A percentile compares a stretch with the other conserved stretches of the same genome.
Evolutionary conservation across 2,888 invertebrate species (phyloP).

Genomic region (Cheilosia scutellata): DNA sequence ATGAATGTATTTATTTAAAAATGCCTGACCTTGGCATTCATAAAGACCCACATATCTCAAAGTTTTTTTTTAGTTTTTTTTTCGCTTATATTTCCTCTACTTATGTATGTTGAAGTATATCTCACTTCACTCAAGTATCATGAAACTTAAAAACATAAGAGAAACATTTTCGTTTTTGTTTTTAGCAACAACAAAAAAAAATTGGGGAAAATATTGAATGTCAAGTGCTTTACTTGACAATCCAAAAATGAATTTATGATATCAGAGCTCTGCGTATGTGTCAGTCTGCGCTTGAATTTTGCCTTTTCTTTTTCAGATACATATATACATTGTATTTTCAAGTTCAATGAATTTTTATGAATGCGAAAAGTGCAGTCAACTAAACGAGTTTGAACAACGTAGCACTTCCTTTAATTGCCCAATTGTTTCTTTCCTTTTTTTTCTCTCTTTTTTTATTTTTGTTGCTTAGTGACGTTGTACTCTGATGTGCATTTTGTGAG

Average conservation of each 20-base stretch:
- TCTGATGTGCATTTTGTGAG: slow-evolving; percentile 7
- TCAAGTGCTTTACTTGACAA: slow-evolving; percentile 59
- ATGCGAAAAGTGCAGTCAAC: slow-evolving; percentile 58
- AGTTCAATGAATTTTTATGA: slow-evolving; percentile 56
- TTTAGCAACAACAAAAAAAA: slow-evolving; percentile 2
- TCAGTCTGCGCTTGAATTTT: slow-evolving; percentile 6
- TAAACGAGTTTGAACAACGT: slow-evolving; percentile 37
- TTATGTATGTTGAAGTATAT: slow-evolving; percentile 14
- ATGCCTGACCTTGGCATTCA: slow-evolving; percentile 51
- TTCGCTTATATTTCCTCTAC: slow-evolving; percentile 7
- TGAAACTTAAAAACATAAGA: slow-evolving; percentile 16
- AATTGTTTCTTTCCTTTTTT: not conserved
- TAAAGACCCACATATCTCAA: slow-evolving; percentile 12
- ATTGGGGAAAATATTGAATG: slow-evolving; percentile 35
- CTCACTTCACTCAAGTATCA: slow-evolving; percentile 18
- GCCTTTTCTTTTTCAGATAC: slow-evolving; percentile 10
- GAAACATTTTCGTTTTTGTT: slow-evolving; percentile 1
- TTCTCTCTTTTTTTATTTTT: not conserved
- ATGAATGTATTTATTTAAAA: slow-evolving; percentile 22
- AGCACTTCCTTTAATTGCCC: slow-evolving; percentile 51
- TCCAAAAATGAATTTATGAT: slow-evolving; percentile 36
- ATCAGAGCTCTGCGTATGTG: slow-evolving; percentile 10
- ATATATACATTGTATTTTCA: slow-evolving; percentile 35
- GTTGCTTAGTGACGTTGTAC: slow-evolving; percentile 43
- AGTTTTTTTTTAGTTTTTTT: not conserved